Evolutionary conservation across 2,888 invertebrate genomes (phyloP).

Genomic region (Alviniconcha strummeri): DNA sequence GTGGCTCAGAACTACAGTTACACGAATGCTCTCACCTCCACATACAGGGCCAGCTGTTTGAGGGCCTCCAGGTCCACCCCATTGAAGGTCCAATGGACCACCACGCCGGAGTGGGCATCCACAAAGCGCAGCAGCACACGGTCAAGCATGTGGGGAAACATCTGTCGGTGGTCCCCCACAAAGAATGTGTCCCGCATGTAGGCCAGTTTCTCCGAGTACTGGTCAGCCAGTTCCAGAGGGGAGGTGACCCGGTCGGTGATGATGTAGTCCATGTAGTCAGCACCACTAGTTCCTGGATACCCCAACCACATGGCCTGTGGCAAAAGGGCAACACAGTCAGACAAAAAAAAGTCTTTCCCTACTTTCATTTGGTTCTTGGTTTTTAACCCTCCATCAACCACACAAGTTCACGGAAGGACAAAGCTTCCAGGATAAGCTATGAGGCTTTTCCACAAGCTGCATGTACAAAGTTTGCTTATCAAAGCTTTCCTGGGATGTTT

Average conservation of each 20-base stretch:
- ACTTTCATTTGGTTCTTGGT: too few relatives aligned
- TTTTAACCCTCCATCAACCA: too few relatives aligned
- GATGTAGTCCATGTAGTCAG: conserved; percentile 98
- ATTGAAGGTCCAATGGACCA: conserved; percentile 89
- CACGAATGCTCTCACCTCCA: conserved; percentile 61
- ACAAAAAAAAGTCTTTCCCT: too few relatives aligned
- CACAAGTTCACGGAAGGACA: too few relatives aligned
- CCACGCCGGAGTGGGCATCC: conserved; percentile 44
- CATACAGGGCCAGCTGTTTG: conserved; percentile 83
- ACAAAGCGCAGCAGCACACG: conserved; percentile 51
- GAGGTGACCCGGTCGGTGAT: conserved; percentile 96
- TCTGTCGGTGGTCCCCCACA: conserved; percentile 97
- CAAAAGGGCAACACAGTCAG: background rate
- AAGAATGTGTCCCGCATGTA: conserved; percentile 99
- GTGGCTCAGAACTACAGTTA: too few relatives aligned
- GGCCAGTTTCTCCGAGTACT: conserved; percentile 98
- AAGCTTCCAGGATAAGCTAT: too few relatives aligned
- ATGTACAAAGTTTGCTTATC: too few relatives aligned
- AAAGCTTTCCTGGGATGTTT: too few relatives aligned
- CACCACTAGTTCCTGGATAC: conserved; percentile 98
- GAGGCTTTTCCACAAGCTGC: too few relatives aligned
- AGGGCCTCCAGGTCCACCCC: conserved; percentile 93
- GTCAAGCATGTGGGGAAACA: conserved; percentile 84
- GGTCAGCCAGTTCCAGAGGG: conserved; percentile 85
- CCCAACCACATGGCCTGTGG: conserved; percentile 95